A percentile compares a stretch with the other conserved stretches of the same genome.
These are phyloP conservation scores for Scatophagus argus DNA, from an alignment of 2,113 vertebrate genomes.

Conservation along the genomic window DNA sequence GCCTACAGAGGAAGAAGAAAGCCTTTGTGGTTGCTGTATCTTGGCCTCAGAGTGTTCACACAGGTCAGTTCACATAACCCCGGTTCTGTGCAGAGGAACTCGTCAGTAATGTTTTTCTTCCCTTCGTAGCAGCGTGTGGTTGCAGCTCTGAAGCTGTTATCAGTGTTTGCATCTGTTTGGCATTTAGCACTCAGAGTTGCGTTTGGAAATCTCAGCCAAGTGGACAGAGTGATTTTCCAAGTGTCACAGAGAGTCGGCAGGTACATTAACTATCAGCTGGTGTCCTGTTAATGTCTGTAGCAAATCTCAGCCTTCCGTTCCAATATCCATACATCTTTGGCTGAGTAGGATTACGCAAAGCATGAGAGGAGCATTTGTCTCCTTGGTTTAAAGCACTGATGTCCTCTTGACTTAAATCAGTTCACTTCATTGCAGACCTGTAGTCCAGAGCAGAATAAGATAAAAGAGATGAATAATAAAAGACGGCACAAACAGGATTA, in stretches of 20 bases:
- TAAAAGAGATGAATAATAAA: constrained; percentile 15
- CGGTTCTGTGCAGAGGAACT: constrained; percentile 32
- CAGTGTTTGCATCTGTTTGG: constrained; percentile 24
- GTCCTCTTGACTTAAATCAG: constrained; percentile 21
- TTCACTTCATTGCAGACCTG: constrained; percentile 5
- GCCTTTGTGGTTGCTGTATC: constrained; percentile 55
- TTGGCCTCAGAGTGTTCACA: constrained; percentile 38
- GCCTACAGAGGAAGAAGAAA: constrained; percentile 53
- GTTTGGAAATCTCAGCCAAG: background rate
- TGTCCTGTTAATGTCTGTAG: background rate
- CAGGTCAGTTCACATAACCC: constrained; percentile 79
- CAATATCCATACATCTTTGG: constrained; percentile 16
- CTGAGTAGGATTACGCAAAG: constrained; percentile 11
- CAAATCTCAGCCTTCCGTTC: constrained; percentile 17
- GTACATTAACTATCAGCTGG: background rate
- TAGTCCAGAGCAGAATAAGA: constrained; percentile 10
- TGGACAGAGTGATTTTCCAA: background rate
- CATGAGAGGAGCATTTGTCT: constrained; percentile 31
- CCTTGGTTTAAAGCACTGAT: background rate
- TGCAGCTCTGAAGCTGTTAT: background rate
- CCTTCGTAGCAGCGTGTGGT: constrained; percentile 2
- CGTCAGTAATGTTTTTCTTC: constrained; percentile 28
- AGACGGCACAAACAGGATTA: constrained; percentile 22
- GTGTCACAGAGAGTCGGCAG: background rate
- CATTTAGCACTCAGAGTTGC: constrained; percentile 2